A percentile compares a stretch with the other conserved stretches of the same genome.
Conservation (phyloP, 2,797 vertebrate genomes). For the Borostomias antarcticus region DNA sequence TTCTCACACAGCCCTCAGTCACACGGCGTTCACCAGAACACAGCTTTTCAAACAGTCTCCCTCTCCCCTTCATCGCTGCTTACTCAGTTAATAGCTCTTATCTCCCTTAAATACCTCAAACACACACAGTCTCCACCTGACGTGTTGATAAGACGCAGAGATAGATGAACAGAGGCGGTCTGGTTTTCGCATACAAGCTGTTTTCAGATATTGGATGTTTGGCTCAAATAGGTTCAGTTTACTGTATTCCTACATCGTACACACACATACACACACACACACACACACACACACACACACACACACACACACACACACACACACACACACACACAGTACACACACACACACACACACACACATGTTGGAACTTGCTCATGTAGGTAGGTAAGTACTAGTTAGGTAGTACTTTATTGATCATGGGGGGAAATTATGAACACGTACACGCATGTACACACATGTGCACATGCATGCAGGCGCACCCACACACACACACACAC, state of each 20-base stretch:
- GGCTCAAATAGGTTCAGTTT: neutral
- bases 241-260: conserved; percentile 2
- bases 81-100: conserved; percentile 56
- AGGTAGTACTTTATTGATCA: too few species aligned
- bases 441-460: conserved; percentile 44
- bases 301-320: conserved; percentile 39
- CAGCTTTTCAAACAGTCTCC: conserved; percentile 61
- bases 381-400: too few species aligned
- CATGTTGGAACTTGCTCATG: too few species aligned
- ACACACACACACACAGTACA: conserved; percentile 22
- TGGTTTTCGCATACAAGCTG: conserved; percentile 31
- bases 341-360: neutral
- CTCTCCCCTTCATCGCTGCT: conserved; percentile 62
- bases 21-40: conserved; percentile 55
- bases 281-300: conserved; percentile 33
- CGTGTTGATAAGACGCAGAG: neutral
- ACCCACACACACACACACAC: conserved; percentile 1
- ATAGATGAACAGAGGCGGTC: conserved; percentile 14
- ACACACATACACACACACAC: conserved; percentile 1
- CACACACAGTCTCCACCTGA: conserved; percentile 3
- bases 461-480: conserved; percentile 3
- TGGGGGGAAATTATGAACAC: too few species aligned
- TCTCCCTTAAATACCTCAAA: conserved; percentile 65
- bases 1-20: conserved; percentile 76
- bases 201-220: conserved; percentile 15